Conservation (phyloP, 2,888 invertebrate species). For the Spodoptera exigua region DNA sequence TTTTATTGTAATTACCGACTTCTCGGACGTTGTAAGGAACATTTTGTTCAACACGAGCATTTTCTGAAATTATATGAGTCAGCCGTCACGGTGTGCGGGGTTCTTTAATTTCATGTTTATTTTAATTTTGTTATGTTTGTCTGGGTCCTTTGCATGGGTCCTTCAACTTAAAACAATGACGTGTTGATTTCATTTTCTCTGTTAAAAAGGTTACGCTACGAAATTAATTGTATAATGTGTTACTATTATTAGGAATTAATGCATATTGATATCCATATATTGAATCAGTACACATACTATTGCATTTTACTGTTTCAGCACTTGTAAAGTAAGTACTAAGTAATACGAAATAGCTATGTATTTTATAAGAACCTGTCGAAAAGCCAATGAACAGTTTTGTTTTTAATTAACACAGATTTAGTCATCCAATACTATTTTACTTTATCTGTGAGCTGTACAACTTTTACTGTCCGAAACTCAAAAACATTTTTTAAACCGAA, state of each 20-base stretch:
- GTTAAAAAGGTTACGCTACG: no score
- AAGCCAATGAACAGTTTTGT: background rate
- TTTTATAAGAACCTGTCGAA: no score
- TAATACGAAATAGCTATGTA: no score
- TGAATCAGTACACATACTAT: no score
- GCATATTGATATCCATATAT: no score
- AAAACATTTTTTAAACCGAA: slow-evolving; percentile 28
- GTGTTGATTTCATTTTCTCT: no score
- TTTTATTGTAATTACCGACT: slow-evolving; percentile 70
- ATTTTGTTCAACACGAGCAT: slow-evolving; percentile 62
- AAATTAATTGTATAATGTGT: no score
- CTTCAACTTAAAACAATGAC: slow-evolving; percentile 5
- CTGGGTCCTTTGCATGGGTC: slow-evolving; percentile 22
- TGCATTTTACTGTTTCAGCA: no score
- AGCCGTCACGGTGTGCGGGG: slow-evolving; percentile 54
- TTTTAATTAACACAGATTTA: slow-evolving; percentile 3
- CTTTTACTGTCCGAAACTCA: slow-evolving; percentile 35
- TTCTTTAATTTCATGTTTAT: slow-evolving; percentile 56
- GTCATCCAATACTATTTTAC: slow-evolving; percentile 15
- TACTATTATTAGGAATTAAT: no score
- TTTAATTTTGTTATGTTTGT: slow-evolving; percentile 48
- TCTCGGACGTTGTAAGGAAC: slow-evolving; percentile 61
- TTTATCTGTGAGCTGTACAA: slow-evolving; percentile 43
- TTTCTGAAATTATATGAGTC: slow-evolving; percentile 61
- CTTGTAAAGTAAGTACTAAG: no score